Evolutionary conservation across 2,113 vertebrate genomes (phyloP).

Genomic region (Callopanchax toddi): DNA sequence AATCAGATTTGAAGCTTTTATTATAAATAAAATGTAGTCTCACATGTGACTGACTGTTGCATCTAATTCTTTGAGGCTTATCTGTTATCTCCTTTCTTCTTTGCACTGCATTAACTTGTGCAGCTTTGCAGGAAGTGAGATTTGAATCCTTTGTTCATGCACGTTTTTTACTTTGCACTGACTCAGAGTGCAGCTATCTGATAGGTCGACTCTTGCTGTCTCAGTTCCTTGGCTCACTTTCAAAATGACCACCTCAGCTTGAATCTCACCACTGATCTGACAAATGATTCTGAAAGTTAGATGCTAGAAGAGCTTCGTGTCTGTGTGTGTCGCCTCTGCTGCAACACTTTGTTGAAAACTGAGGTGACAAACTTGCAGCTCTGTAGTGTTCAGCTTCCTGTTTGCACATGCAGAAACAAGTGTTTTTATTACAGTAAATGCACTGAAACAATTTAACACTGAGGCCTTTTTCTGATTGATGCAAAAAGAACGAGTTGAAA

Average conservation of each 20-base stretch:
- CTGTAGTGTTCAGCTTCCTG: neutral
- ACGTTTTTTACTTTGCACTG: conserved; percentile 4
- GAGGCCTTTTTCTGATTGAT: too few relatives aligned
- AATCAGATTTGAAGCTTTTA: too few relatives aligned
- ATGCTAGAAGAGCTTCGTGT: neutral
- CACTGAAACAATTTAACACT: too few relatives aligned
- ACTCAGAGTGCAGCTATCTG: neutral
- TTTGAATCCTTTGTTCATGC: neutral
- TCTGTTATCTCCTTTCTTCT: neutral
- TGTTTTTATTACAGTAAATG: too few relatives aligned
- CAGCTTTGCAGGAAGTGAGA: conserved; percentile 31
- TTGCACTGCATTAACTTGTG: neutral
- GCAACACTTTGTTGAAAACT: neutral
- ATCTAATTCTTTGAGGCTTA: neutral
- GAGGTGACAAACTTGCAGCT: neutral
- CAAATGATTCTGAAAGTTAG: conserved; percentile 1
- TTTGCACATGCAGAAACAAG: neutral
- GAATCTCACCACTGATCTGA: conserved; percentile 2
- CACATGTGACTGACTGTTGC: neutral
- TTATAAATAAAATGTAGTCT: too few relatives aligned
- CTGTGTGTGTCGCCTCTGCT: neutral
- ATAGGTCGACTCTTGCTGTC: neutral
- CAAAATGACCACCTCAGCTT: neutral
- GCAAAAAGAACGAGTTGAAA: too few relatives aligned
- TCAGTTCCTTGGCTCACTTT: neutral